Conservation (phyloP, 2,888 invertebrate species). For the Trichogramma evanescens region DNA sequence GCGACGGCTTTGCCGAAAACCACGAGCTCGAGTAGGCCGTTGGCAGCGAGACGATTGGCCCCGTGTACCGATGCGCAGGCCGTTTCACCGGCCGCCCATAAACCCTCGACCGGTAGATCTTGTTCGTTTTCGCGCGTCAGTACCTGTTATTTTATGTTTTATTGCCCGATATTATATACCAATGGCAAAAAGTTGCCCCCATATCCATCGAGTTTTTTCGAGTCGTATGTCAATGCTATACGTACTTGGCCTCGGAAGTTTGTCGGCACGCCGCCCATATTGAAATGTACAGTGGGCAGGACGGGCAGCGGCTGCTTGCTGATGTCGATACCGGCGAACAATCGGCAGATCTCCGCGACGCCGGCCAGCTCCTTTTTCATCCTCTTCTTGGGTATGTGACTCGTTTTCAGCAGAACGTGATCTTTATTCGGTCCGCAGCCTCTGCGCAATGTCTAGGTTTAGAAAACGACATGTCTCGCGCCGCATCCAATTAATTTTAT, state of each 20-base stretch:
- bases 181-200: not conserved
- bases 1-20: conserved; percentile 97
- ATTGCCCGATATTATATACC: not conserved
- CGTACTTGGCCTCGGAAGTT: conserved; percentile 82
- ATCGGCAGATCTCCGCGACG: conserved; percentile 96
- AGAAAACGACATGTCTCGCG: not conserved
- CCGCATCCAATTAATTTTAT: not conserved
- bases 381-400: conserved; percentile 89
- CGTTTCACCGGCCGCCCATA: conserved; percentile 92
- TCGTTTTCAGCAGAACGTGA: conserved; percentile 86
- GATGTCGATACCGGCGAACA: conserved; percentile 96
- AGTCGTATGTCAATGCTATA: not conserved
- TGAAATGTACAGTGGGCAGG: conserved; percentile 97
- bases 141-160: conserved; percentile 47
- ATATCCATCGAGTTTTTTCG: not conserved
- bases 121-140: conserved; percentile 53
- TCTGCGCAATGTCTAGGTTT: conserved; percentile 46
- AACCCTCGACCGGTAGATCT: conserved; percentile 73
- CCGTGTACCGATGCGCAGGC: conserved; percentile 96
- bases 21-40: conserved; percentile 95
- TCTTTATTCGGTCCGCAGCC: conserved; percentile 93
- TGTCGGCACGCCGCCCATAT: conserved; percentile 98
- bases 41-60: conserved; percentile 96
- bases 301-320: conserved; percentile 96
- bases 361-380: conserved; percentile 76